Conservation (phyloP, 2,113 vertebrate genomes). For the Prionailurus bengalensis region DNA sequence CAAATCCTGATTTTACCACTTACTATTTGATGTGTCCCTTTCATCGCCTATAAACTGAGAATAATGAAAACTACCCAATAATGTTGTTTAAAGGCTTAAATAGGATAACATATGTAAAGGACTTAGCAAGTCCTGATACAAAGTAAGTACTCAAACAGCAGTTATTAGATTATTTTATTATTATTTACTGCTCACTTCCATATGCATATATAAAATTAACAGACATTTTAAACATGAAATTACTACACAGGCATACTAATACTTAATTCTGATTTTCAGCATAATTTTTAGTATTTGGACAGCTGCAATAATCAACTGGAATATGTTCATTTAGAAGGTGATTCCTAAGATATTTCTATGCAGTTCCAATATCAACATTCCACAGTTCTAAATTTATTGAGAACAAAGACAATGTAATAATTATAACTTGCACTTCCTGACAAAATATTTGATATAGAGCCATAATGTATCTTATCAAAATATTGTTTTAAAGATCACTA, state of each 20-base stretch:
- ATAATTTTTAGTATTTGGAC: constrained; percentile 21
- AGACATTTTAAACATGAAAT: background rate
- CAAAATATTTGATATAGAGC: background rate
- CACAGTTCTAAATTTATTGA: constrained; percentile 17
- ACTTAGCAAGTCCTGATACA: background rate
- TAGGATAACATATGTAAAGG: background rate
- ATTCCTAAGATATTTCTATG: background rate
- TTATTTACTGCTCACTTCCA: background rate
- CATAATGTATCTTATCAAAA: background rate
- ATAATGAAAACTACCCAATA: background rate
- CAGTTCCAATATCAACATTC: background rate
- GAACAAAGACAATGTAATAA: constrained; percentile 15
- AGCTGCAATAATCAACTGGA: constrained; percentile 3
- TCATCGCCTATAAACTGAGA: background rate
- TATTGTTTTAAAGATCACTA: background rate
- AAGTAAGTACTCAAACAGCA: background rate
- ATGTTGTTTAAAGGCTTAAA: background rate
- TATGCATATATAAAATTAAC: background rate
- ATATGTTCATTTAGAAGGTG: background rate
- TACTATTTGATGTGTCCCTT: constrained; percentile 17
- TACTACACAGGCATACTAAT: background rate
- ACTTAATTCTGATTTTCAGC: constrained; percentile 11
- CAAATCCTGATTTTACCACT: background rate
- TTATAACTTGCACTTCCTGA: background rate
- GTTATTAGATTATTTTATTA: background rate